Evolutionary conservation across 2,113 vertebrate species (phyloP).

Genomic region (Lophura nycthemera): DNA sequence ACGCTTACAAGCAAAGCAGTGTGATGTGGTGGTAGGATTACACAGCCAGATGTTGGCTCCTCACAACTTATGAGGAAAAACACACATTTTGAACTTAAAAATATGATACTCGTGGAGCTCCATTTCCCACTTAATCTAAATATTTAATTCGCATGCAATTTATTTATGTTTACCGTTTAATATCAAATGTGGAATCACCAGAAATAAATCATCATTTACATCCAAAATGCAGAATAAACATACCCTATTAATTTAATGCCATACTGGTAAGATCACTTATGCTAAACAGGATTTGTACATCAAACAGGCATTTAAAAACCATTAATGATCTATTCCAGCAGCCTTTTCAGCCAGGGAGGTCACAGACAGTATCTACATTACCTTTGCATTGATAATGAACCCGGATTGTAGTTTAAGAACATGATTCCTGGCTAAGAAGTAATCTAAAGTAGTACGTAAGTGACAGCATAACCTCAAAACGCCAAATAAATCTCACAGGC

Average conservation of each 20-base stretch:
- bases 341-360: neutral
- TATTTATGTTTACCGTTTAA: neutral
- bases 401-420: neutral
- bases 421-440: conserved; percentile 7
- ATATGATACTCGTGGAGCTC: neutral
- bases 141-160: neutral
- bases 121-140: neutral
- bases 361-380: conserved; percentile 1
- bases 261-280: neutral
- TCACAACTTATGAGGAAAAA: neutral
- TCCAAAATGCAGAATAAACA: neutral
- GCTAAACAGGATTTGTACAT: neutral
- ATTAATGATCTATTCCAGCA: neutral
- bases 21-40: neutral
- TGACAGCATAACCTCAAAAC: neutral
- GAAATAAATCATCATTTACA: neutral
- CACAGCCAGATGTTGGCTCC: neutral
- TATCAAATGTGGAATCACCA: neutral
- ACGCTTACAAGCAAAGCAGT: neutral
- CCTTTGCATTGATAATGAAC: neutral
- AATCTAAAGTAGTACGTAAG: neutral
- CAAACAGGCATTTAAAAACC: neutral
- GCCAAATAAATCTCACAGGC: neutral
- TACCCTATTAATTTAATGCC: neutral
- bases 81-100: neutral